A percentile compares a stretch with the other conserved stretches of the same genome.
phyloP scores from a whole-genome alignment of 2,113 vertebrate genomes.

The Galbula dea region DNA sequence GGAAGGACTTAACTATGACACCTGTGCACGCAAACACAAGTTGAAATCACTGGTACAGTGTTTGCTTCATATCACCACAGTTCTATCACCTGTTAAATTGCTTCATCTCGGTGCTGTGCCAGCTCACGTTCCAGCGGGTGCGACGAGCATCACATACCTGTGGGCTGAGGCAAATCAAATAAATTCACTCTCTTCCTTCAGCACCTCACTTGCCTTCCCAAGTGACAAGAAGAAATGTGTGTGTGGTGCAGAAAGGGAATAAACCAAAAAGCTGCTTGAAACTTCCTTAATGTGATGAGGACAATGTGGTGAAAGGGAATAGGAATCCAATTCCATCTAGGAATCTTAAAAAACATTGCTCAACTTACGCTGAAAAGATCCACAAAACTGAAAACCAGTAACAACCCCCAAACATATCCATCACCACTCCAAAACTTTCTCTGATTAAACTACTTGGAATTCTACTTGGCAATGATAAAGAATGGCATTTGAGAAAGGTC shows the following conservation, averaged over 20 bases:
- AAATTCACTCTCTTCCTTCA: neutral
- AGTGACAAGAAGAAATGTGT: neutral
- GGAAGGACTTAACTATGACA: neutral
- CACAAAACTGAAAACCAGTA: neutral
- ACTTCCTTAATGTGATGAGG: neutral
- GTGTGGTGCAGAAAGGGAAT: neutral
- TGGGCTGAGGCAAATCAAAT: neutral
- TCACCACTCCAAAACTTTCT: neutral
- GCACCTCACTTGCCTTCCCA: neutral
- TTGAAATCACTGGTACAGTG: neutral
- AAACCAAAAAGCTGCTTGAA: neutral
- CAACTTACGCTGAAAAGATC: neutral
- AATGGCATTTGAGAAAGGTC: slow-evolving; percentile 68
- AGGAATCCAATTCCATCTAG: too few species aligned
- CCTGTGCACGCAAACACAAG: neutral
- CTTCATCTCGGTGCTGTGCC: neutral
- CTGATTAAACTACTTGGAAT: slow-evolving; percentile 38
- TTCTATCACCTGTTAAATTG: neutral
- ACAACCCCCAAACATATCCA: neutral
- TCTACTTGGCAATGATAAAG: slow-evolving; percentile 27
- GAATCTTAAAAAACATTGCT: neutral
- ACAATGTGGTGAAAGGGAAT: neutral
- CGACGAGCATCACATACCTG: neutral
- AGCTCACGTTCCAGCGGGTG: neutral
- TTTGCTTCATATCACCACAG: neutral